These are phyloP conservation scores for Dysmachus trigonus DNA, from an alignment of 2,888 invertebrate genomes.

Conservation along the genomic window DNA sequence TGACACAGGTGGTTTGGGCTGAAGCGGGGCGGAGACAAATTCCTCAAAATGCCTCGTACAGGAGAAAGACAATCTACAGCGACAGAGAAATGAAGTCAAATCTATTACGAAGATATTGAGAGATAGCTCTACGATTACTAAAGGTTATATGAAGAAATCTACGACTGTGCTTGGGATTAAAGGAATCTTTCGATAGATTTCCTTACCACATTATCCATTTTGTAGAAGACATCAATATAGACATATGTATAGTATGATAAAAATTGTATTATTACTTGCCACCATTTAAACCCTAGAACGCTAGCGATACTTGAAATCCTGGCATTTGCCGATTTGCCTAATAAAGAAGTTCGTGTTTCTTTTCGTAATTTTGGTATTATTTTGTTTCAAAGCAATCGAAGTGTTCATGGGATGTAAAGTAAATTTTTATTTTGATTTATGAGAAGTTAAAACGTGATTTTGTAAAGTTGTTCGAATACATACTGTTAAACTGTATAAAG, in stretches of 20 bases:
- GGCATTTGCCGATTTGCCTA: background rate
- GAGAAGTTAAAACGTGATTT: background rate
- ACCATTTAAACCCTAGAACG: background rate
- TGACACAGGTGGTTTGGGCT: background rate
- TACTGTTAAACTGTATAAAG: background rate
- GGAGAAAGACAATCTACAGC: background rate
- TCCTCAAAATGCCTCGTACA: background rate
- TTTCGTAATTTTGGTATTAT: background rate
- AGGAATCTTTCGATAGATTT: background rate
- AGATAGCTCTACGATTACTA: background rate
- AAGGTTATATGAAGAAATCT: background rate
- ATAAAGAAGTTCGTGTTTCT: background rate
- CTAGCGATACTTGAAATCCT: background rate
- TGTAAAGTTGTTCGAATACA: background rate
- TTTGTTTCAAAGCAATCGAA: background rate
- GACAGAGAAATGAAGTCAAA: background rate
- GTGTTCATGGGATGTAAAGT: background rate
- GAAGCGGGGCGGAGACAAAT: background rate
- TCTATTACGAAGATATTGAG: background rate
- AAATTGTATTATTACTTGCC: background rate
- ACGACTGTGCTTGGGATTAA: background rate
- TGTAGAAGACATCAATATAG: background rate
- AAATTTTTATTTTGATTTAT: background rate
- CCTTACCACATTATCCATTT: background rate
- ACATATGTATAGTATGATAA: background rate